Conservation (phyloP, 2,113 vertebrate species). For the Macaca nemestrina region DNA sequence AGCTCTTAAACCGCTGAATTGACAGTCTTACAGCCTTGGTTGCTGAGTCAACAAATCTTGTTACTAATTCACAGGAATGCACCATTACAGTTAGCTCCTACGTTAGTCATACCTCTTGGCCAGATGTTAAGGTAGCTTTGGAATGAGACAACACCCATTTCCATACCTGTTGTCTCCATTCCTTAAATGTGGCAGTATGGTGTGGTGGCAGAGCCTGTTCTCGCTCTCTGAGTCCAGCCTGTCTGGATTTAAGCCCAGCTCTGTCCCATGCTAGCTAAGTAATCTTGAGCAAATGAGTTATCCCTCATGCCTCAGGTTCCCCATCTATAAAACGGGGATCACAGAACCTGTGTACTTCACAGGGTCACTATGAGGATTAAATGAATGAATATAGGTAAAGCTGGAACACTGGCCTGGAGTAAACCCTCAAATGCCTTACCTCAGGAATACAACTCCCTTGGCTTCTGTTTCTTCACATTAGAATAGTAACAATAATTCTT, state of each 20-base stretch:
- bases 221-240: not conserved
- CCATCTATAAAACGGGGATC: not conserved
- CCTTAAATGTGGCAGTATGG: not conserved
- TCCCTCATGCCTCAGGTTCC: not conserved
- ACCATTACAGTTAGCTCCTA: not conserved
- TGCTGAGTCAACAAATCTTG: slow-evolving; percentile 41
- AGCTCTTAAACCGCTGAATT: not conserved
- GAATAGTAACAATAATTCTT: not conserved
- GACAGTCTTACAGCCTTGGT: not conserved
- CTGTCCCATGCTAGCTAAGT: not conserved
- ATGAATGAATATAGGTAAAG: not conserved
- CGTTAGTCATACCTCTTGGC: not conserved
- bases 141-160: not conserved
- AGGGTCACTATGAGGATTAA: not conserved
- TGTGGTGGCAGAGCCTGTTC: rapidly evolving
- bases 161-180: not conserved
- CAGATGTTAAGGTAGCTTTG: not conserved
- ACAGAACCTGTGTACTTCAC: not conserved
- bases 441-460: not conserved
- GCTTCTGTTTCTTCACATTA: not conserved
- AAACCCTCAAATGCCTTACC: not conserved
- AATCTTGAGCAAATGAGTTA: not conserved
- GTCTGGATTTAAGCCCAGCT: not conserved
- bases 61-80: slow-evolving; percentile 40
- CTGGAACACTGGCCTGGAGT: rapidly evolving